A percentile compares a stretch with the other conserved stretches of the same genome.
These are phyloP conservation scores for Actinia equina DNA, from an alignment of 64 coral and sea anemone genomes.

Conservation along the genomic window DNA sequence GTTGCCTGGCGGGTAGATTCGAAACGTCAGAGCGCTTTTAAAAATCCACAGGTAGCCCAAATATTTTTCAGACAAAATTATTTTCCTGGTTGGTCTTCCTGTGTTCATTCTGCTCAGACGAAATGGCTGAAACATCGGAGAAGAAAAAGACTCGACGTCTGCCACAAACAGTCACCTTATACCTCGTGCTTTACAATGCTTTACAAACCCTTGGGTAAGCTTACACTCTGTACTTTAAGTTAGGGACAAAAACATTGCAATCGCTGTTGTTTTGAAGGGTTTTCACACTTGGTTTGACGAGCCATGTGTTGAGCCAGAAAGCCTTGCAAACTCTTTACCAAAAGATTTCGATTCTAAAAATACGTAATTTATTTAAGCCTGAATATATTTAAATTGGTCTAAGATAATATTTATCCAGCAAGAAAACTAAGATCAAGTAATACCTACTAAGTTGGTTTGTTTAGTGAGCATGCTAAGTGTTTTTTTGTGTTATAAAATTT, in stretches of 20 bases:
- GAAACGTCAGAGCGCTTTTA: too few species aligned
- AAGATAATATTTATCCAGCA: too few species aligned
- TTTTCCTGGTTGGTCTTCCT: neutral
- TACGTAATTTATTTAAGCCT: too few species aligned
- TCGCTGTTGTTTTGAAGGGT: neutral
- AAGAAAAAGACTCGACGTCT: neutral
- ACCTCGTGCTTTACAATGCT: slow-evolving; percentile 75
- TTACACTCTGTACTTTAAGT: neutral
- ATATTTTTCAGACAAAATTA: neutral
- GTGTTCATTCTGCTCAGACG: neutral
- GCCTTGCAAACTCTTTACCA: too few species aligned
- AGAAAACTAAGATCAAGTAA: too few species aligned
- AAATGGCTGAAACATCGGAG: neutral
- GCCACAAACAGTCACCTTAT: slow-evolving; percentile 32
- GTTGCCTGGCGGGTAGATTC: too few species aligned
- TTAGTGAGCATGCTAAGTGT: too few species aligned
- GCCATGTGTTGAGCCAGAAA: neutral
- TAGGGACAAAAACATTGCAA: neutral
- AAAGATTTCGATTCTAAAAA: too few species aligned
- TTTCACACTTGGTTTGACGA: neutral
- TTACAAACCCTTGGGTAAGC: slow-evolving; percentile 70
- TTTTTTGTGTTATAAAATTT: too few species aligned
- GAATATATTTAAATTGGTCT: too few species aligned
- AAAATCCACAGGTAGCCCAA: too few species aligned
- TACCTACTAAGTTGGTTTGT: too few species aligned